These are phyloP conservation scores for Synanceia verrucosa DNA, from an alignment of 2,797 vertebrate genomes.

Conservation along the genomic window DNA sequence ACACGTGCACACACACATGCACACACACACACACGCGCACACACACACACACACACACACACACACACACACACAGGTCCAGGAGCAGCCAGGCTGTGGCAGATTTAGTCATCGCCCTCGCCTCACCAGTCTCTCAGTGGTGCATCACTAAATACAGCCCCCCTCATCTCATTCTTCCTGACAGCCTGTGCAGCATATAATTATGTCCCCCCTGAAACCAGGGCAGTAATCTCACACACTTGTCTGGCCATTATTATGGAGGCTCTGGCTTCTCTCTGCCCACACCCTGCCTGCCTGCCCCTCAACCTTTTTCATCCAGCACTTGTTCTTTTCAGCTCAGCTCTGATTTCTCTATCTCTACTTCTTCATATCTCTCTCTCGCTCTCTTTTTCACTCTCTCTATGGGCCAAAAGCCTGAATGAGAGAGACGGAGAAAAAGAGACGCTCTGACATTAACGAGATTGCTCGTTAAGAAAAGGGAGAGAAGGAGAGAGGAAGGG, in stretches of 20 bases:
- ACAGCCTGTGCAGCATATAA: constrained; percentile 77
- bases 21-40: constrained; percentile 27
- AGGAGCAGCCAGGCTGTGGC: constrained; percentile 18
- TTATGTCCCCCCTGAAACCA: constrained; percentile 79
- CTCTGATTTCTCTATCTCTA: constrained; percentile 64
- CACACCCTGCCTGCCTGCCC: constrained; percentile 34
- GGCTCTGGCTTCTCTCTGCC: constrained; percentile 46
- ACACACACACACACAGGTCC: constrained; percentile 40
- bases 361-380: constrained; percentile 41
- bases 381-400: constrained; percentile 33
- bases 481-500: constrained; percentile 44
- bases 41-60: constrained; percentile 8
- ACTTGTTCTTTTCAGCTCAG: constrained; percentile 59
- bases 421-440: constrained; percentile 56
- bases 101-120: constrained; percentile 62
- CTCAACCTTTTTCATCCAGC: constrained; percentile 53
- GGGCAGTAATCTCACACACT: constrained; percentile 78
- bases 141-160: constrained; percentile 75
- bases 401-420: constrained; percentile 54
- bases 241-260: constrained; percentile 70
- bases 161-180: constrained; percentile 67
- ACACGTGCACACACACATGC: too few species aligned
- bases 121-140: constrained; percentile 66
- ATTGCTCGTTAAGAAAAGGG: constrained; percentile 78
- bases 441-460: constrained; percentile 76